phyloP scores from a whole-genome alignment of 2,888 invertebrate genomes.

The Elegia similella region DNA sequence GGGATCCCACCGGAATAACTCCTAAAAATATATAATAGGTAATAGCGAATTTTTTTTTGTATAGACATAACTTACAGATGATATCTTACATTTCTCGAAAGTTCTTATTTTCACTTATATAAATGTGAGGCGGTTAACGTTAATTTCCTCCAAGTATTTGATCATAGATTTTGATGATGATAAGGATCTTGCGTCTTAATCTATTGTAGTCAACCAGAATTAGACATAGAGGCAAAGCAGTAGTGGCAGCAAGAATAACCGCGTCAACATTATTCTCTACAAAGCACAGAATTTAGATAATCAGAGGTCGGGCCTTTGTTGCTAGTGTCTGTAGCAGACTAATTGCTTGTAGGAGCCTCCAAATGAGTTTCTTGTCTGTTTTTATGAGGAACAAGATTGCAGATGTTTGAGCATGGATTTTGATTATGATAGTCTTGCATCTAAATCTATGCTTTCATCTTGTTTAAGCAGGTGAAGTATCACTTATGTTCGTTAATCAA shows the following conservation, averaged over 20 bases:
- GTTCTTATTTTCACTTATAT: no score
- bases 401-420: neutral
- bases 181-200: no score
- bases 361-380: slow-evolving; percentile 24
- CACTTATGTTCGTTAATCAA: no score
- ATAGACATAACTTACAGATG: neutral
- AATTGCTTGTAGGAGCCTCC: slow-evolving; percentile 23
- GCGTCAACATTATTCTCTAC: neutral
- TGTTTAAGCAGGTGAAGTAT: no score
- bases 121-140: no score
- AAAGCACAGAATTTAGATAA: slow-evolving; percentile 11
- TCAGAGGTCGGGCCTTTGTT: neutral
- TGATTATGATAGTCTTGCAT: neutral
- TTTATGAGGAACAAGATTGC: slow-evolving; percentile 4
- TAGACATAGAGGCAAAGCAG: neutral
- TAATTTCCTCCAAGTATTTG: no score
- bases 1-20: no score
- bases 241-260: neutral
- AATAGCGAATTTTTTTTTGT: no score
- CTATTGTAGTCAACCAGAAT: neutral
- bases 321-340: slow-evolving; percentile 7
- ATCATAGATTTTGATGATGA: no score
- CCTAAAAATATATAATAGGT: no score
- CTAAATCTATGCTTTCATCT: neutral
- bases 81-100: neutral